Evolutionary conservation across 1,140 invertebrate species (phyloP), one percentile per base, ranked within the genome.

Genomic region (Lepidostoma basale): DNA sequence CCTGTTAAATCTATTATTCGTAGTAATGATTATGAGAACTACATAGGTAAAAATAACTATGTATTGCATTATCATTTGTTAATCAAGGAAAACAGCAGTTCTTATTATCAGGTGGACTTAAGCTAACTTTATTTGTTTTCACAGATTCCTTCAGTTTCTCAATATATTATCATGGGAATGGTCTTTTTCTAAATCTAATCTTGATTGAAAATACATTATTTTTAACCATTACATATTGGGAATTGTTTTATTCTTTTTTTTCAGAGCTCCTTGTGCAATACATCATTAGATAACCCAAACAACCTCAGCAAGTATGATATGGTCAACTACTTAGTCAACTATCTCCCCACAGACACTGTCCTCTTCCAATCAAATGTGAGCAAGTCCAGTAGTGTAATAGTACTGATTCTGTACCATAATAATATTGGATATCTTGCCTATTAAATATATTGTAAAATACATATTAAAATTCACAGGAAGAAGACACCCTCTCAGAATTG

Each of bases 211-310:
- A 12, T n/a, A 36, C 33, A 36, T 36, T 1, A 36, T 36, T 12
- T 36, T 36, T 5, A 5, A 36, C 33, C 1, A 6, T 2, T 12
- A 9, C 9, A 9, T 45, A 16, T 3, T 45, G n/a, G 8, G 8
- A 12, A 18, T 64, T 67, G n/a, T n/a, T 69, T 45, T 33, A 20
- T 68, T 40, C 67, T 54, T 74, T 69, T 69, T 69, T 82, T 84
- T 75, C 79, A 95, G 89, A 97, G 92, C 18, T 88, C 90, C n/a
- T 81, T 98, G 5, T 92, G 92, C 74, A 96, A 94, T 75, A 97
- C 94, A 30, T 88, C 89, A 64, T 79, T 96, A 47, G 97, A 98
- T 78, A 98, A 98, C 84, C 96, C 96, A 14, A 90, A 91, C 73
- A 88, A 90, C 69, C 83, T 90, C 59, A 90, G 80, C n/a, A 90